Conservation (phyloP, 2,113 vertebrate genomes). For the Ifrita kowaldi region DNA sequence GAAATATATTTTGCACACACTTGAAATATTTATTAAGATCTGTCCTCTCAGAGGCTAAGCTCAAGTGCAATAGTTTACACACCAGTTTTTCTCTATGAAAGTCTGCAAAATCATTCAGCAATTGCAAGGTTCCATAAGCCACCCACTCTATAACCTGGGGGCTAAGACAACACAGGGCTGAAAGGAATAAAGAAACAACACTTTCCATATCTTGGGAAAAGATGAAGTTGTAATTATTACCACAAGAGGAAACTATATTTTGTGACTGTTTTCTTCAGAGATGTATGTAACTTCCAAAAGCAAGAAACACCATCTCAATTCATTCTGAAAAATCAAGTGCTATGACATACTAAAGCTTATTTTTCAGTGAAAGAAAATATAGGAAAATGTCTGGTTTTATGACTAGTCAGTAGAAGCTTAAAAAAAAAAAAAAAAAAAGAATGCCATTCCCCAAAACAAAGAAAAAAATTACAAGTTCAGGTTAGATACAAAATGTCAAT, state of each 20-base stretch:
- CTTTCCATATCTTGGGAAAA: constrained; percentile 24
- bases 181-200: not conserved
- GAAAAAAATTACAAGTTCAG: not conserved
- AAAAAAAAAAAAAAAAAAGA: not conserved
- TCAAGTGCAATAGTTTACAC: not conserved
- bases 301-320: not conserved
- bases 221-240: not conserved
- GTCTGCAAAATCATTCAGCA: constrained; percentile 23
- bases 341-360: not conserved
- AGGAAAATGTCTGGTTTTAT: not conserved
- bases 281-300: not conserved
- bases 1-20: not conserved
- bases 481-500: not conserved
- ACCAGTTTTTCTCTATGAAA: not conserved
- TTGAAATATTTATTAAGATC: not conserved
- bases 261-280: not conserved
- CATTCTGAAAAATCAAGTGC: not conserved
- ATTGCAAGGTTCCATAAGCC: constrained; percentile 23
- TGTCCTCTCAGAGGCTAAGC: not conserved
- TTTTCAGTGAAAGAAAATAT: not conserved
- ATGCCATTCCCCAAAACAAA: not conserved
- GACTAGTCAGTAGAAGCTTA: not conserved
- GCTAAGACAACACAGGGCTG: not conserved
- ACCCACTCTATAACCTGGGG: not conserved
- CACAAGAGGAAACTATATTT: not conserved